Conservation (phyloP, 1,140 invertebrate species). For the Ceratosolen solmsi region DNA sequence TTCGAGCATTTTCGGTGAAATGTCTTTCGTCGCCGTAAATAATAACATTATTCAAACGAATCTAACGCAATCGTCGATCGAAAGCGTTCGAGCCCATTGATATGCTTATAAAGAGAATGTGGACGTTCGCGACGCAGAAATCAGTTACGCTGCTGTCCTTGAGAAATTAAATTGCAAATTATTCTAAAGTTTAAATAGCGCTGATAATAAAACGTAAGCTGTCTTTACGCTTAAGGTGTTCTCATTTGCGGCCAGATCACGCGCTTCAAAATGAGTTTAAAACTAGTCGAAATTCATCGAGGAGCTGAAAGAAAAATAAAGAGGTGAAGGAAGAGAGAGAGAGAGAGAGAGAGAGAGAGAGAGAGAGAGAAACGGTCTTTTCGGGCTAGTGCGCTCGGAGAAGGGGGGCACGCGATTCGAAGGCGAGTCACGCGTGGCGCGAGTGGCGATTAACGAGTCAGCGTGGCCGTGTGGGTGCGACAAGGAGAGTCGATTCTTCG, state of each 20-base stretch:
- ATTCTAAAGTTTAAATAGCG: neutral
- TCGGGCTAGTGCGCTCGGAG: conserved; percentile 5
- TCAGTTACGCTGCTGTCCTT: neutral
- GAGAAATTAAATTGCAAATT: neutral
- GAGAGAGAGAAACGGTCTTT: neutral
- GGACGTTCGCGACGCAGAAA: neutral
- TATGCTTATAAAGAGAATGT: too few relatives aligned
- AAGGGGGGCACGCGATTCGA: conserved; percentile 51
- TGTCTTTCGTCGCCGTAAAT: too few relatives aligned
- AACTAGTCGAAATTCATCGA: neutral
- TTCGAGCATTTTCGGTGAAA: too few relatives aligned
- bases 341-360: neutral
- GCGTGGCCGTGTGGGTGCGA: neutral
- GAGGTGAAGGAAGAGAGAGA: neutral
- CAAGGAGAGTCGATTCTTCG: neutral
- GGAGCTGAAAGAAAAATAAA: neutral
- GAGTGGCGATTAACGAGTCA: conserved; percentile 48
- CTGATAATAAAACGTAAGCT: neutral
- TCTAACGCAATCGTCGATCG: too few relatives aligned
- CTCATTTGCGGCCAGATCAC: neutral
- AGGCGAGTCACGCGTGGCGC: conserved; percentile 50
- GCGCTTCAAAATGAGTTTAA: neutral
- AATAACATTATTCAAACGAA: too few relatives aligned
- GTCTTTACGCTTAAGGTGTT: neutral
- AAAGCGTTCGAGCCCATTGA: too few relatives aligned